Conservation (phyloP, 2,113 vertebrate species). For the Menidia beryllina region DNA sequence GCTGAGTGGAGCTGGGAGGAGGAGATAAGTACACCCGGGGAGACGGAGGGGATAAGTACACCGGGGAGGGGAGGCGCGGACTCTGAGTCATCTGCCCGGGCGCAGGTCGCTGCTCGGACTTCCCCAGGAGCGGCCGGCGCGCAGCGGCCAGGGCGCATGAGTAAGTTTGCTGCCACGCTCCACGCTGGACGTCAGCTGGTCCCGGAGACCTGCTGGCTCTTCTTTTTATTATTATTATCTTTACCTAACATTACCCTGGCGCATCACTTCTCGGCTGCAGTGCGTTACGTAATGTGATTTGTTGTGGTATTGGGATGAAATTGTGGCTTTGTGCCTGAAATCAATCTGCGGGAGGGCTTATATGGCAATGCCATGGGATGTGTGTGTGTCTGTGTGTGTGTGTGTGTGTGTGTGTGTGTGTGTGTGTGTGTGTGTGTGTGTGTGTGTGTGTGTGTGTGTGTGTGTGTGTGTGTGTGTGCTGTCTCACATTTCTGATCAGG, state of each 20-base stretch:
- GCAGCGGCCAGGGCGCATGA: conserved; percentile 33
- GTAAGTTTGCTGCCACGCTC: conserved; percentile 64
- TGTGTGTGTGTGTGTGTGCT: conserved; percentile 43
- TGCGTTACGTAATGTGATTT: conserved; percentile 76
- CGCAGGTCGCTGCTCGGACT: conserved; percentile 50
- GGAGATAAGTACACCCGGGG: conserved; percentile 28
- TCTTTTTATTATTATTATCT: conserved; percentile 22
- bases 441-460: too few species aligned
- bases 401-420: too few species aligned
- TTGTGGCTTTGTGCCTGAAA: conserved; percentile 48
- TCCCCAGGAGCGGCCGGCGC: conserved; percentile 28
- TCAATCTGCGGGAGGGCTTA: conserved; percentile 44
- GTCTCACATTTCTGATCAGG: conserved; percentile 12
- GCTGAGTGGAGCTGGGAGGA: too few species aligned
- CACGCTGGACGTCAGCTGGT: conserved; percentile 21
- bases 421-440: too few species aligned
- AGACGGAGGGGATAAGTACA: conserved; percentile 7
- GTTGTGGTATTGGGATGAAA: conserved; percentile 61
- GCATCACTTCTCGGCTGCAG: conserved; percentile 53
- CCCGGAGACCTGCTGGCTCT: conserved; percentile 17
- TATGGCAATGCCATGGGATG: conserved; percentile 25
- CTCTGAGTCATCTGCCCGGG: conserved; percentile 55
- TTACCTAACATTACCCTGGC: too few species aligned
- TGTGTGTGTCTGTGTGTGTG: too few species aligned
- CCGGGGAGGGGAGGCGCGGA: conserved; percentile 30